These are phyloP conservation scores for Synergus japonicus DNA, from an alignment of 2,888 invertebrate species.

Conservation along the genomic window DNA sequence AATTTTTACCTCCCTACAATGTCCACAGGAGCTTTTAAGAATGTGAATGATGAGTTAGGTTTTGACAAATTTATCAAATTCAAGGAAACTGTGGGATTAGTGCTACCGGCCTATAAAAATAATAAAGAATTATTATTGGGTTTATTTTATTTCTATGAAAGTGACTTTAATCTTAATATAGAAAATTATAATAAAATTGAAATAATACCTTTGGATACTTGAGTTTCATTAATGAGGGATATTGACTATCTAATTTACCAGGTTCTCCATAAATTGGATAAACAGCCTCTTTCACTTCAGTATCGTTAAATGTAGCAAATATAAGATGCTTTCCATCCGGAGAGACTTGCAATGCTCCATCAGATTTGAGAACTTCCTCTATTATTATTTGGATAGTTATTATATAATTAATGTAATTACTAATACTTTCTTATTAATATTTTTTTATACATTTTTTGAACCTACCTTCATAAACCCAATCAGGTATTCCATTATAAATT, in stretches of 20 bases:
- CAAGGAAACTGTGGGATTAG: conserved; percentile 86
- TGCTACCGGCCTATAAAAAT: conserved; percentile 81
- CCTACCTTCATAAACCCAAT: conserved; percentile 95
- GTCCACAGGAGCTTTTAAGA: conserved; percentile 63
- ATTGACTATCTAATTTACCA: conserved; percentile 81
- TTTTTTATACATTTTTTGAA: not conserved
- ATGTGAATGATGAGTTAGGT: conserved; percentile 61
- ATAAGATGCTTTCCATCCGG: conserved; percentile 84
- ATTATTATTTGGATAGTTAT: conserved; percentile 50
- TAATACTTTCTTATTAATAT: not conserved
- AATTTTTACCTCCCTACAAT: conserved; percentile 65
- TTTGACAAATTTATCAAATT: conserved; percentile 81
- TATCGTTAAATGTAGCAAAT: conserved; percentile 86
- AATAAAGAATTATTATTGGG: not conserved
- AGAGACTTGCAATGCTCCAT: conserved; percentile 90
- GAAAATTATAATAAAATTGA: not conserved
- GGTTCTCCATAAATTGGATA: conserved; percentile 85
- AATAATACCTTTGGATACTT: conserved; percentile 87
- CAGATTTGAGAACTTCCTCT: conserved; percentile 88
- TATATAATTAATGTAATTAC: not conserved
- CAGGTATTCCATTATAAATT: conserved; percentile 90
- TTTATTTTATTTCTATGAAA: not conserved
- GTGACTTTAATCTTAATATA: not conserved
- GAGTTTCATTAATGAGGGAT: conserved; percentile 83
- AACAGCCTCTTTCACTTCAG: conserved; percentile 82